Percentiles rank a stretch among this genome's conserved stretches.
Evolutionary conservation across 2,797 vertebrate genomes (phyloP).

Genomic region (Sphenodon punctatus): DNA sequence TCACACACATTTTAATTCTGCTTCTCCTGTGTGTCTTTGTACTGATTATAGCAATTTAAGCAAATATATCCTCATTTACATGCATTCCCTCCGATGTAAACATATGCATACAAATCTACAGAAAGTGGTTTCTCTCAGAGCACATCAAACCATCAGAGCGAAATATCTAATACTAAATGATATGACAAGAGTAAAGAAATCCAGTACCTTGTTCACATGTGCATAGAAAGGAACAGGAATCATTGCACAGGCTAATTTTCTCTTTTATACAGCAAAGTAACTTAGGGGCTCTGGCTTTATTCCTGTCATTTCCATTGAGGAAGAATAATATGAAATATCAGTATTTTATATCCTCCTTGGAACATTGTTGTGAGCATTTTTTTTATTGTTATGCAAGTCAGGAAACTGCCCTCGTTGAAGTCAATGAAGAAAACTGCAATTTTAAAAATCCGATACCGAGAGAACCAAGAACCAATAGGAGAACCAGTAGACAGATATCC

Average conservation of each 20-base stretch:
- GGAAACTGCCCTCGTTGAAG: no score
- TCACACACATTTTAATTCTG: slow-evolving; percentile 30
- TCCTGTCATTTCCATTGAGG: no score
- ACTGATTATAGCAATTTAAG: slow-evolving; percentile 46
- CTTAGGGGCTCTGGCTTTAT: rapidly evolving
- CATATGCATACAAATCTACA: background rate
- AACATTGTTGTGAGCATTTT: no score
- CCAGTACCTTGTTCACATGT: background rate
- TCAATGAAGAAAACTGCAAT: no score
- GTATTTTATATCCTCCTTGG: background rate
- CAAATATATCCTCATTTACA: slow-evolving; percentile 41
- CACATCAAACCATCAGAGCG: slow-evolving; percentile 24
- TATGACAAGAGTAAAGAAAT: slow-evolving; percentile 3
- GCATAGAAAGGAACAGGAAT: slow-evolving; percentile 4
- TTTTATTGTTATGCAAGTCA: no score
- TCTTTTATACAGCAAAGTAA: background rate
- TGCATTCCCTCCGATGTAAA: slow-evolving; percentile 29
- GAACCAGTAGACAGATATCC: no score
- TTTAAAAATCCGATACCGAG: no score
- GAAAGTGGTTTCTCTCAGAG: slow-evolving; percentile 36
- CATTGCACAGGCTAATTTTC: background rate
- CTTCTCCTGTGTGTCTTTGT: slow-evolving; percentile 36
- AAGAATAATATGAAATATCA: no score
- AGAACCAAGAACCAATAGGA: no score
- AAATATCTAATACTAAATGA: slow-evolving; percentile 21